Evolutionary conservation across 1,140 invertebrate species (phyloP).

Genomic region (Elymnias hypermnestra): DNA sequence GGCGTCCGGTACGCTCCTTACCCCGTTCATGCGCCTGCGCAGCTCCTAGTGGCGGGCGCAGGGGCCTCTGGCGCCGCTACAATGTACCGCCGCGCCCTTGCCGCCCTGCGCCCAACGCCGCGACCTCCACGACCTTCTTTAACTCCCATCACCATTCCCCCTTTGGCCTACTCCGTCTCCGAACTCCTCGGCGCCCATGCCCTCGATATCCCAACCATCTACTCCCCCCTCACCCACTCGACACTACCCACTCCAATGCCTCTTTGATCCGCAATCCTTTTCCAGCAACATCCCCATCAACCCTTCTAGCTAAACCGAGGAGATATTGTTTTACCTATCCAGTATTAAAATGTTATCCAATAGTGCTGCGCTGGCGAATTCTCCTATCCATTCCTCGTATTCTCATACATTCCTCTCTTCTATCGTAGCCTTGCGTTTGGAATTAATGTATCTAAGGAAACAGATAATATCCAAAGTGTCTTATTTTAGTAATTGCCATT

Average conservation of each 20-base stretch:
- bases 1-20: slow-evolving; percentile 80
- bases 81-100: slow-evolving; percentile 65
- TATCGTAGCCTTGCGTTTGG: slow-evolving; percentile 34
- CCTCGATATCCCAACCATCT: slow-evolving; percentile 66
- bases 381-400: slow-evolving; percentile 44
- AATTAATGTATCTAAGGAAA: slow-evolving; percentile 56
- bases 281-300: slow-evolving; percentile 70
- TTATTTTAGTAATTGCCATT: slow-evolving; percentile 73
- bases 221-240: slow-evolving; percentile 64
- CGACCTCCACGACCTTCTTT: slow-evolving; percentile 60
- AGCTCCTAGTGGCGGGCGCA: slow-evolving; percentile 74
- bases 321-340: slow-evolving; percentile 10
- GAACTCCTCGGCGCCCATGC: slow-evolving; percentile 68
- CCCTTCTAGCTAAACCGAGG: slow-evolving; percentile 42
- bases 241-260: slow-evolving; percentile 69
- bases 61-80: slow-evolving; percentile 49
- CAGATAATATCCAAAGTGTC: slow-evolving; percentile 70
- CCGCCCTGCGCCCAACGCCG: slow-evolving; percentile 63
- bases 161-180: slow-evolving; percentile 67
- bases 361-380: slow-evolving; percentile 31
- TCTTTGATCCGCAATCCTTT: slow-evolving; percentile 81
- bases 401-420: slow-evolving; percentile 61
- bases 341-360: slow-evolving; percentile 12
- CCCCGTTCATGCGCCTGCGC: slow-evolving; percentile 77
- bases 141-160: slow-evolving; percentile 53